phyloP scores from a whole-genome alignment of 2,888 invertebrate genomes.

The Phytoseiulus persimilis region DNA sequence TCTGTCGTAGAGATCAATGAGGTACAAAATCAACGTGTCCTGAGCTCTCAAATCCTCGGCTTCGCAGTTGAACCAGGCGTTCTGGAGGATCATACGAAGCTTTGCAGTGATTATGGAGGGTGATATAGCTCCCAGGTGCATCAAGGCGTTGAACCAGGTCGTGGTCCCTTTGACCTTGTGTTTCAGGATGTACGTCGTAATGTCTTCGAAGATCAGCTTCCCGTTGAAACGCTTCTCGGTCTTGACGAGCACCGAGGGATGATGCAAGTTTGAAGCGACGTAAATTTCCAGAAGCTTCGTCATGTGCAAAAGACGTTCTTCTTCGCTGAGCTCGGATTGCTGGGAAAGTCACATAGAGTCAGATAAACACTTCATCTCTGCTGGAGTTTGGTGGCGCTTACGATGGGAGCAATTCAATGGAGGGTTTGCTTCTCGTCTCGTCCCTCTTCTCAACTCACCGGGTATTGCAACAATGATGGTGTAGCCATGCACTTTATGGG shows the following conservation, averaged over 20 bases:
- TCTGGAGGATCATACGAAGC: conserved; percentile 18
- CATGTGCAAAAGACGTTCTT: conserved; percentile 21
- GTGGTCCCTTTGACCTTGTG: not conserved
- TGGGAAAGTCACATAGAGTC: too few relatives aligned
- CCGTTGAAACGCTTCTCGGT: conserved; percentile 19
- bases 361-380: not conserved
- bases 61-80: conserved; percentile 24
- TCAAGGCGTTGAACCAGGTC: not conserved
- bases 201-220: not conserved
- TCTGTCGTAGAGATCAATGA: conserved; percentile 13
- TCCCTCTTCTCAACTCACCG: not conserved
- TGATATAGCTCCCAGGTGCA: not conserved
- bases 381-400: too few relatives aligned
- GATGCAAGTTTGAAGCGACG: not conserved
- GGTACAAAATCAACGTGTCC: not conserved
- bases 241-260: conserved; percentile 23
- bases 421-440: too few relatives aligned
- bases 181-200: conserved; percentile 9
- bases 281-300: conserved; percentile 15
- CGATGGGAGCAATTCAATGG: too few relatives aligned
- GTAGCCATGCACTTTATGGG: conserved; percentile 28
- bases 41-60: not conserved
- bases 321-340: conserved; percentile 11
- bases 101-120: not conserved
- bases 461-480: conserved; percentile 7